Evolutionary conservation across 2,888 invertebrate species (phyloP).

Genomic region (Mesodorylaimus sp.): DNA sequence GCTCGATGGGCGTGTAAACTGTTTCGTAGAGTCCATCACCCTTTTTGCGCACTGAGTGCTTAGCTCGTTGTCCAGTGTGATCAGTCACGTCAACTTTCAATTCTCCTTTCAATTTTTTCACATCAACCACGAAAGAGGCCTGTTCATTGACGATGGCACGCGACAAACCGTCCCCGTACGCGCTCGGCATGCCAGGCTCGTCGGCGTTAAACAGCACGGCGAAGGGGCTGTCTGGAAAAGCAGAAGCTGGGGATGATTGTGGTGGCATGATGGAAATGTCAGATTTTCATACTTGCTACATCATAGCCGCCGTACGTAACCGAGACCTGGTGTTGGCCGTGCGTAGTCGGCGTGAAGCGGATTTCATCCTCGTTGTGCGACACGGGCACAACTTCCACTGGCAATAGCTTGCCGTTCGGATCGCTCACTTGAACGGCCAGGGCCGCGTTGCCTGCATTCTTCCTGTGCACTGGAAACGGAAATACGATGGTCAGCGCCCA

Average conservation of each 20-base stretch:
- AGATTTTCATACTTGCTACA: conserved; percentile 17
- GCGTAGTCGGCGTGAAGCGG: conserved; percentile 23
- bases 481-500: too few relatives aligned
- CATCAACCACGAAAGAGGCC: conserved; percentile 36
- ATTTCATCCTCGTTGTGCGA: conserved; percentile 20
- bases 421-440: conserved; percentile 17
- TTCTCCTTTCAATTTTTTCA: conserved; percentile 28
- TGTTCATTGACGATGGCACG: conserved; percentile 36
- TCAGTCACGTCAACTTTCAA: conserved; percentile 20
- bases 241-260: not conserved
- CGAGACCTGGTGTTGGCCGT: conserved; percentile 22
- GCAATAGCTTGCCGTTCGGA: not conserved
- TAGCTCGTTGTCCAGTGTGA: conserved; percentile 8
- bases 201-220: conserved; percentile 18
- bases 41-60: conserved; percentile 20
- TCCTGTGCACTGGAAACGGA: conserved; percentile 19
- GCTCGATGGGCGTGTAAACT: conserved; percentile 76
- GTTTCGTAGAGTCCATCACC: conserved; percentile 51
- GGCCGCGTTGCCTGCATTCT: conserved; percentile 22
- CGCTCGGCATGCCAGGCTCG: conserved; percentile 19
- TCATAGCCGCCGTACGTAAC: conserved; percentile 24
- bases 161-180: conserved; percentile 38
- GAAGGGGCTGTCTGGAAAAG: not conserved
- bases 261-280: not conserved
- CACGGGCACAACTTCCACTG: conserved; percentile 13